Conservation (phyloP, 1,140 invertebrate genomes). For the Coenobita brevimanus region DNA sequence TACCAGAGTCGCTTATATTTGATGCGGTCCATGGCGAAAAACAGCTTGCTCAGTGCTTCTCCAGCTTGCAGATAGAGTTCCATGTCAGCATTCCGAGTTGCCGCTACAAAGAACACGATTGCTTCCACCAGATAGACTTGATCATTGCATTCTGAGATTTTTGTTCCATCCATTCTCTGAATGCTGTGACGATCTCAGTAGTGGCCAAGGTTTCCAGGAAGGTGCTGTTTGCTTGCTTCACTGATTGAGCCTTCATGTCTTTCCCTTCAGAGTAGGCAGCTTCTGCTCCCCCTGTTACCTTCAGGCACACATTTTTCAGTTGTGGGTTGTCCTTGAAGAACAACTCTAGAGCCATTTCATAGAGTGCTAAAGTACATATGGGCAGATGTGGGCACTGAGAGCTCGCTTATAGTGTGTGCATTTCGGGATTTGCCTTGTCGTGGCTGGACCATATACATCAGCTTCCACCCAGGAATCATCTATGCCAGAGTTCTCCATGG, state of each 20-base stretch:
- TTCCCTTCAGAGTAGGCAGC: not conserved
- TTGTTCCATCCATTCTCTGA: constrained; percentile 10
- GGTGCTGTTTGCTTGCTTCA: constrained; percentile 11
- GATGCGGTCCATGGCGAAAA: constrained; percentile 32
- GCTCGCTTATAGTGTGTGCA: not conserved
- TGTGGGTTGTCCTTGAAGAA: not conserved
- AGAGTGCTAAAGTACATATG: constrained; percentile 8
- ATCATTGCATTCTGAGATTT: constrained; percentile 40
- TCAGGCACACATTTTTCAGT: not conserved
- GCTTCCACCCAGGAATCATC: too few relatives aligned
- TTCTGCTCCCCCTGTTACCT: not conserved
- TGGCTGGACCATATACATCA: constrained; percentile 11
- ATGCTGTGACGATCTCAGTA: constrained; percentile 12
- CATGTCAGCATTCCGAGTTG: constrained; percentile 38
- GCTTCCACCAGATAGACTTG: constrained; percentile 46
- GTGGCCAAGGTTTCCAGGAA: not conserved
- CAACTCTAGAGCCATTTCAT: not conserved
- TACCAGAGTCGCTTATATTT: constrained; percentile 34
- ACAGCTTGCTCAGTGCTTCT: constrained; percentile 51
- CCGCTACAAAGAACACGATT: constrained; percentile 49
- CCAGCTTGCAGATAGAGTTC: constrained; percentile 41
- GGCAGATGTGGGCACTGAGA: too few relatives aligned
- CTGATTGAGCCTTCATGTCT: not conserved
- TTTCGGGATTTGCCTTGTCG: constrained; percentile 17
- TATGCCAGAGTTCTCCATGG: constrained; percentile 33